Percentiles rank a stretch among this genome's conserved stretches.
These are phyloP conservation scores for Chaetura pelagica DNA, from an alignment of 2,113 vertebrate genomes.

Conservation along the genomic window DNA sequence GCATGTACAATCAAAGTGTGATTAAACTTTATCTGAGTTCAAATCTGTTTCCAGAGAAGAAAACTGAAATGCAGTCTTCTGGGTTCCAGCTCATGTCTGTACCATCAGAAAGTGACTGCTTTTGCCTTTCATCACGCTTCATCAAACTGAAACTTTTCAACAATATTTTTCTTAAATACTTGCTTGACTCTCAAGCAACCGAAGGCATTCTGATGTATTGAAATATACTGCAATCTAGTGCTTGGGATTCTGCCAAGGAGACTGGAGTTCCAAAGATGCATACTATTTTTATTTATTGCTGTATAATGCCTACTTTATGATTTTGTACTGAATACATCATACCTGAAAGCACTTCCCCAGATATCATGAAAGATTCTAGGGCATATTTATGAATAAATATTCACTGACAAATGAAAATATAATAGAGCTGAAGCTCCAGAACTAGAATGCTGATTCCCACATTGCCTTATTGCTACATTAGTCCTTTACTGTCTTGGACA, in stretches of 20 bases:
- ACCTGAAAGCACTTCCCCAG: background rate
- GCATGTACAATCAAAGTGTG: background rate
- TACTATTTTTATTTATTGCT: background rate
- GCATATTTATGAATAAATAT: background rate
- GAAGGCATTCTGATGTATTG: background rate
- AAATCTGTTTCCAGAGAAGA: background rate
- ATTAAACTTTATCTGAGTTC: background rate
- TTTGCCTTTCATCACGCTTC: background rate
- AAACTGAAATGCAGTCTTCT: background rate
- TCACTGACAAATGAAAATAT: background rate
- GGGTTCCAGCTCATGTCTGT: background rate
- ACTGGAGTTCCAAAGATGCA: background rate
- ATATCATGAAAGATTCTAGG: background rate
- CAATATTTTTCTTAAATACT: background rate
- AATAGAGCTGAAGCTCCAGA: background rate
- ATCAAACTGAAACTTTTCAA: background rate
- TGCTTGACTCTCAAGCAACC: background rate
- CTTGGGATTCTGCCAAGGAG: background rate
- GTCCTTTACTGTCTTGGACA: background rate
- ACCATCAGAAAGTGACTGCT: background rate
- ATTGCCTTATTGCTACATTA: background rate
- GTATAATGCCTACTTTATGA: background rate
- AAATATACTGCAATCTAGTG: background rate
- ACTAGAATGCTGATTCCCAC: background rate
- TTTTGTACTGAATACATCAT: background rate